These are phyloP conservation scores for Rotaria macrura DNA, from an alignment of 2,888 invertebrate genomes.

Conservation along the genomic window DNA sequence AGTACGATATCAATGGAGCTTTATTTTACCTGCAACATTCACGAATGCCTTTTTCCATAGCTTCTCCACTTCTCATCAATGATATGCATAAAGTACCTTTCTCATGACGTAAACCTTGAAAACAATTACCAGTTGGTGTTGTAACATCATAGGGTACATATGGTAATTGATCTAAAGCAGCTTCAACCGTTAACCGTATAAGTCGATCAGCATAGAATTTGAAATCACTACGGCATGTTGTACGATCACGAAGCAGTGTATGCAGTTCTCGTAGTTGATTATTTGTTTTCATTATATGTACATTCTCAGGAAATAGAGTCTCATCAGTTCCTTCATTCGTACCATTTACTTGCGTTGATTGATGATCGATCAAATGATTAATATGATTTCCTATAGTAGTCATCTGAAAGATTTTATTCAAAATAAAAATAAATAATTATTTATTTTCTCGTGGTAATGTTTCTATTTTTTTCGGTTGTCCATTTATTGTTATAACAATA, in stretches of 20 bases:
- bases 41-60: conserved; percentile 72
- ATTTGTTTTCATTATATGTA: conserved; percentile 26
- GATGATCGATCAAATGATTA: not conserved
- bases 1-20: too few relatives aligned
- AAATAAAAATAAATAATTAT: not conserved
- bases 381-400: not conserved
- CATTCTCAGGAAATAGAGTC: not conserved
- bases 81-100: conserved; percentile 97
- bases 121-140: conserved; percentile 80
- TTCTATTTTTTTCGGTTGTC: not conserved
- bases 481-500: conserved; percentile 7
- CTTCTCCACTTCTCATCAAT: conserved; percentile 72
- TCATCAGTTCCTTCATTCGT: not conserved
- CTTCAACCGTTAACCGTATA: conserved; percentile 87
- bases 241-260: conserved; percentile 31
- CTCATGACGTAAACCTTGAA: conserved; percentile 82
- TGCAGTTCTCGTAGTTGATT: conserved; percentile 33
- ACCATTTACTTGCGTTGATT: not conserved
- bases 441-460: not conserved
- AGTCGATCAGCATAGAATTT: conserved; percentile 95
- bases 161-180: conserved; percentile 88
- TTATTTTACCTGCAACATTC: conserved; percentile 71
- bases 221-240: conserved; percentile 79
- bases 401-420: not conserved
- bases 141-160: conserved; percentile 77